Conservation (phyloP, 2,113 vertebrate genomes). For the Motacilla tschutschensis region DNA sequence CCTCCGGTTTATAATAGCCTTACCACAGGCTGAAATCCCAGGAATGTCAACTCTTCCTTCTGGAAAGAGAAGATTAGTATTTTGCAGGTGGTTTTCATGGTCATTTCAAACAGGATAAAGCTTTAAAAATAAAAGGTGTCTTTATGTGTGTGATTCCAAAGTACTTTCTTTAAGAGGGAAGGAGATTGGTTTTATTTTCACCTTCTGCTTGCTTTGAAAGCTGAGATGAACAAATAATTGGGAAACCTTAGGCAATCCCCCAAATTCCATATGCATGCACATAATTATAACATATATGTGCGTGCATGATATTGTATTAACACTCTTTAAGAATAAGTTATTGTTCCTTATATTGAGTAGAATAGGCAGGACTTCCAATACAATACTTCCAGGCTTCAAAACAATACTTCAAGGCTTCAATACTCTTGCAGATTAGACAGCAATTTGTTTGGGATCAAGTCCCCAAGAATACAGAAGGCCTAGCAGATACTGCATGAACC, state of each 20-base stretch:
- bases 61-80: not conserved
- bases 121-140: not conserved
- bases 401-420: not conserved
- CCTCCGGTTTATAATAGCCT: not conserved
- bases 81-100: not conserved
- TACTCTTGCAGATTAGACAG: not conserved
- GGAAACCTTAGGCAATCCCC: not conserved
- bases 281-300: not conserved
- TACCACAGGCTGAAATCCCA: not conserved
- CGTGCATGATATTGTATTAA: not conserved
- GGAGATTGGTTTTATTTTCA: not conserved
- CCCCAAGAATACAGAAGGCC: not conserved
- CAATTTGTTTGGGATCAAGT: not conserved
- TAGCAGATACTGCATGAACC: accelerated
- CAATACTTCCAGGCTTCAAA: not conserved
- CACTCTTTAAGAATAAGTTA: not conserved
- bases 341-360: not conserved
- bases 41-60: not conserved
- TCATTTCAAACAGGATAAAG: not conserved
- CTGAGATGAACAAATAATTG: not conserved
- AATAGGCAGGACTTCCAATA: not conserved
- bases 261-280: not conserved
- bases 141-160: not conserved
- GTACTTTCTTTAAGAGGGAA: not conserved
- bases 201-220: not conserved